Percentiles rank a stretch among this genome's conserved stretches.
These are phyloP conservation scores for Laspeyria flexula DNA, from an alignment of 2,888 invertebrate species.

Conservation along the genomic window DNA sequence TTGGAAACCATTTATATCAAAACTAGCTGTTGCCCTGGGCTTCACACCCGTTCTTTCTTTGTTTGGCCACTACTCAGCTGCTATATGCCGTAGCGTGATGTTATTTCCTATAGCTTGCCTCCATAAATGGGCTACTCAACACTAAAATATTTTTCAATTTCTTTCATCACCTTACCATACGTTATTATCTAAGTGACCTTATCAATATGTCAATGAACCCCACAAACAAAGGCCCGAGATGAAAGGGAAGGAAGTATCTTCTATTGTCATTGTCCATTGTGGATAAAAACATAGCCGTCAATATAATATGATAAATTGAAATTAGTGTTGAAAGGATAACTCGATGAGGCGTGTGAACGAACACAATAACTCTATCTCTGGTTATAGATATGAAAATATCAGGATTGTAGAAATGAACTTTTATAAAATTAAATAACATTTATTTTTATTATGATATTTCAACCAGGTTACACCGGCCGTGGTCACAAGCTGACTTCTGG, in stretches of 20 bases:
- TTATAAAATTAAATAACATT: too few species aligned
- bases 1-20: too few species aligned
- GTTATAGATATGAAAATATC: background rate
- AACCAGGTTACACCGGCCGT: too few species aligned
- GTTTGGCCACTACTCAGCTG: too few species aligned
- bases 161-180: background rate
- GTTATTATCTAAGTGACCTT: background rate
- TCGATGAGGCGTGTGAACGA: slow-evolving; percentile 20
- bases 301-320: slow-evolving; percentile 41
- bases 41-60: too few species aligned
- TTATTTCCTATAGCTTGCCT: too few species aligned
- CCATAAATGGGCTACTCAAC: too few species aligned
- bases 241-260: slow-evolving; percentile 30
- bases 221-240: slow-evolving; percentile 17
- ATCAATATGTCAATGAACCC: slow-evolving; percentile 29
- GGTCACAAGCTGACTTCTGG: too few species aligned
- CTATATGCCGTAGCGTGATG: too few species aligned
- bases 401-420: background rate
- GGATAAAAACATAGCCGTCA: slow-evolving; percentile 35
- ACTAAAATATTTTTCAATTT: too few species aligned
- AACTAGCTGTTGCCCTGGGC: too few species aligned
- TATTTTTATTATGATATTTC: too few species aligned
- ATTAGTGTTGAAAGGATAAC: slow-evolving; percentile 32
- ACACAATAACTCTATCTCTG: background rate
- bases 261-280: slow-evolving; percentile 21